These are phyloP conservation scores for Galaxea fascicularis DNA, from an alignment of 92 coral and sea anemone genomes.

Conservation along the genomic window DNA sequence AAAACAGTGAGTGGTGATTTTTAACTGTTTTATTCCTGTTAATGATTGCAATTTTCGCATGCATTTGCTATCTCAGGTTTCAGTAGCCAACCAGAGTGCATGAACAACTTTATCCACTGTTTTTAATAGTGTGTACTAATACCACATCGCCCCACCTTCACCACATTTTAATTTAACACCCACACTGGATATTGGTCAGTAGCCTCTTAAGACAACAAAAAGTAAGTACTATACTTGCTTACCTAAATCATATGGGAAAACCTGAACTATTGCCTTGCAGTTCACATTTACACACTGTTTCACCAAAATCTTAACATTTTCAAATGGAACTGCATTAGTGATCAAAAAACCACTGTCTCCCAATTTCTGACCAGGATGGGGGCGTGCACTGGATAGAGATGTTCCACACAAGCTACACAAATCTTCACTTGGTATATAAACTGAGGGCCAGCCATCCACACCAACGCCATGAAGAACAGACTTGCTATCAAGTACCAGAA, in stretches of 20 bases:
- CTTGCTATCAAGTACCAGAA: too few species aligned
- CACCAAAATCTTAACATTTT: background rate
- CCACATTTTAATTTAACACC: too few species aligned
- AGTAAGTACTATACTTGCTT: background rate
- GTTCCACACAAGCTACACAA: constrained; percentile 10
- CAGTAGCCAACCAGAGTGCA: too few species aligned
- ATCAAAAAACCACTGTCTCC: background rate
- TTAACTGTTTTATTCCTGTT: too few species aligned
- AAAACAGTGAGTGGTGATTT: too few species aligned
- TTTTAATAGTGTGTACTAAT: too few species aligned
- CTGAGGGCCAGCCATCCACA: constrained; percentile 17
- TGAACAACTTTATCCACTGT: too few species aligned
- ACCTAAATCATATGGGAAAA: background rate
- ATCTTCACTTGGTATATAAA: background rate
- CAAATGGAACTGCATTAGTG: constrained; percentile 27
- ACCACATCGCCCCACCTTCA: too few species aligned
- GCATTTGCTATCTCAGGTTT: too few species aligned
- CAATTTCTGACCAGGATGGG: constrained; percentile 5
- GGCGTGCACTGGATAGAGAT: constrained; percentile 4
- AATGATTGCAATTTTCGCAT: too few species aligned
- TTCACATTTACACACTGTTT: constrained; percentile 3
- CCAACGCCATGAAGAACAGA: too few species aligned
- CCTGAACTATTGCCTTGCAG: constrained; percentile 14
- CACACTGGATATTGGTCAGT: too few species aligned
- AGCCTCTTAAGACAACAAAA: background rate